Evolutionary conservation across 2,113 vertebrate genomes (phyloP).

Genomic region (Chlamydotis undulata): DNA sequence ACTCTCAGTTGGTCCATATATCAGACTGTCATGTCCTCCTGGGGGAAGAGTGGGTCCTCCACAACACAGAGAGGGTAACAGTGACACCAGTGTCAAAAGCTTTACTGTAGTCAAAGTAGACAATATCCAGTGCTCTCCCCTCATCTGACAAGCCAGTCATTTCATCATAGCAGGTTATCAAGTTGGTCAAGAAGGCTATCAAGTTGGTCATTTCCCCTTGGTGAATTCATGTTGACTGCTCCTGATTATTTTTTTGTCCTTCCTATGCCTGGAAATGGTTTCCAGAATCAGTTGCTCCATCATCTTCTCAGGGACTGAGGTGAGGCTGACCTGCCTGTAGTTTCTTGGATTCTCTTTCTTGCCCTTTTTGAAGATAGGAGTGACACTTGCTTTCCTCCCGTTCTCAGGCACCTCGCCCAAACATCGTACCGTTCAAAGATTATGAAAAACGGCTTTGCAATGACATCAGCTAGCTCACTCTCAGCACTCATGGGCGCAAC

Average conservation of each 20-base stretch:
- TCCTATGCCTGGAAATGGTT: background rate
- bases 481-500: background rate
- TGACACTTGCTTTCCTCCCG: background rate
- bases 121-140: background rate
- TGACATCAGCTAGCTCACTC: background rate
- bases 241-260: background rate
- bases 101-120: background rate
- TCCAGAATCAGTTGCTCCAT: background rate
- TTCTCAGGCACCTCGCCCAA: background rate
- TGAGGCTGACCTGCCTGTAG: background rate
- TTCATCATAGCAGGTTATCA: background rate
- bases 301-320: background rate
- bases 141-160: background rate
- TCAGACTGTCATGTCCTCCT: accelerated
- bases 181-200: background rate
- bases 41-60: background rate
- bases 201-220: background rate
- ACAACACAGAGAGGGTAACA: background rate
- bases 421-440: background rate
- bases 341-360: background rate
- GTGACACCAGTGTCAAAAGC: background rate
- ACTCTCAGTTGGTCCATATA: background rate
- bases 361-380: background rate
- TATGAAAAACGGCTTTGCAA: background rate
- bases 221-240: background rate